phyloP scores from a whole-genome alignment of 2,113 vertebrate genomes.

The Ctenomys sociabilis region DNA sequence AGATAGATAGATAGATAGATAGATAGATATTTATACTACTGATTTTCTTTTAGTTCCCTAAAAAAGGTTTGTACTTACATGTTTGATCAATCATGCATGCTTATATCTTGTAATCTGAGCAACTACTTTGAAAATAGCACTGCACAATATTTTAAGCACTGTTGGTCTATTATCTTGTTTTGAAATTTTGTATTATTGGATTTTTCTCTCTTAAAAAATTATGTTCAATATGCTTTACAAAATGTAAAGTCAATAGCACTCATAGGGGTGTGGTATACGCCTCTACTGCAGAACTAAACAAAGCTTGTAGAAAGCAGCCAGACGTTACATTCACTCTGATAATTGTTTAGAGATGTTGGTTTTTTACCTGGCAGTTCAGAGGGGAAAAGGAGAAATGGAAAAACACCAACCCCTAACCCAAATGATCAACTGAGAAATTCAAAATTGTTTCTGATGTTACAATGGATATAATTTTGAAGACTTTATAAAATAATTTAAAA shows the following conservation, averaged over 20 bases:
- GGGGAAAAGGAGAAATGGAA: background rate
- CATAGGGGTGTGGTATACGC: background rate
- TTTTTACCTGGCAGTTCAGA: slow-evolving; percentile 45
- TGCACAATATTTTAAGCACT: no score
- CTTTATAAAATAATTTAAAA: slow-evolving; percentile 76
- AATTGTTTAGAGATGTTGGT: slow-evolving; percentile 70
- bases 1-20: no score
- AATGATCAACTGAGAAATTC: slow-evolving; percentile 51
- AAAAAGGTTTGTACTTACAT: no score
- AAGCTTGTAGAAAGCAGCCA: slow-evolving; percentile 62
- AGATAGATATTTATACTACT: no score
- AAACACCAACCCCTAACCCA: slow-evolving; percentile 38
- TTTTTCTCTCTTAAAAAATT: background rate
- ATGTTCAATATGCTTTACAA: background rate
- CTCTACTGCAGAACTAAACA: slow-evolving; percentile 23
- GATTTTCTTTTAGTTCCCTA: no score
- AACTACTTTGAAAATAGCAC: no score
- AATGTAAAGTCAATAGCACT: slow-evolving; percentile 47
- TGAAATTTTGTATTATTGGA: no score
- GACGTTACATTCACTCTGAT: slow-evolving; percentile 54
- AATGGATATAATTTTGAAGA: slow-evolving; percentile 62
- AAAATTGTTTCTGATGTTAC: slow-evolving; percentile 74
- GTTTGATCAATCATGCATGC: no score
- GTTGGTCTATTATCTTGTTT: no score
- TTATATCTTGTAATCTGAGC: no score